Base-by-base conservation (phyloP, 2,797 vertebrate species). In the Myotis pilosus region DNA sequence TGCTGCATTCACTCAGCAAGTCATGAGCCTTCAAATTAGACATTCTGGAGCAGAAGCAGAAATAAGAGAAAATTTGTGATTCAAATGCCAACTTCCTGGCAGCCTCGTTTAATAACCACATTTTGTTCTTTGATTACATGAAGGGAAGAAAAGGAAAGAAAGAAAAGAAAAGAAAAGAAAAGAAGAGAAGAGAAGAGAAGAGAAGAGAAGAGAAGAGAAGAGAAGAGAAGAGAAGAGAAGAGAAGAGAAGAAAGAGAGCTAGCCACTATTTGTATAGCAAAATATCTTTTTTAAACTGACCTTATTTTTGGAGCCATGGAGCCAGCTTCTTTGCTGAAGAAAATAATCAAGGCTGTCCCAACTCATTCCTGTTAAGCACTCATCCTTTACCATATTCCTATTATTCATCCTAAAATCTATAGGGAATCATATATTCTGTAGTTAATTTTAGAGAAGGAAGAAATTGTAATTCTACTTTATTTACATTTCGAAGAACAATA, bases 31-130 rank as follows among this genome's bases (percentile, higher is more conserved):
- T 81, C 22, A 69, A 68, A 93, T 94, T 15, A 87, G 72, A 78
- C 8, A 95, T 97, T 93, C 90, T 36, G 81, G 71, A 96, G 72
- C 16, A 89, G 8, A 90, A 84, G 28, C 79, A 86, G 94, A 95
- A 41, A 36, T 17, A 89, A 96, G 41, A 72, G 1, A 28, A 2
- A 3, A 30, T 49, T 94, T 62, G 23, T 60, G 69, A 60, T 84
- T 84, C 86, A 93, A 30, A 71, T 53, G 53, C 4, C 84, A 88
- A 47, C 1, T 91, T 95, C 11, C 30, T 88, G 71, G 83, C 28
- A 88, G 5, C 44, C 1, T 0, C 12, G 41, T 85, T 87, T 44
- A 92, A 69, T 38, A 15, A 19, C 8, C 9, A 74, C 23, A 82
- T 91, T 94, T 81, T 92, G 25, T 1, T 22, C 2, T 66, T 41